Conservation (phyloP, 2,113 vertebrate genomes). For the Triplophysa siluroides region DNA sequence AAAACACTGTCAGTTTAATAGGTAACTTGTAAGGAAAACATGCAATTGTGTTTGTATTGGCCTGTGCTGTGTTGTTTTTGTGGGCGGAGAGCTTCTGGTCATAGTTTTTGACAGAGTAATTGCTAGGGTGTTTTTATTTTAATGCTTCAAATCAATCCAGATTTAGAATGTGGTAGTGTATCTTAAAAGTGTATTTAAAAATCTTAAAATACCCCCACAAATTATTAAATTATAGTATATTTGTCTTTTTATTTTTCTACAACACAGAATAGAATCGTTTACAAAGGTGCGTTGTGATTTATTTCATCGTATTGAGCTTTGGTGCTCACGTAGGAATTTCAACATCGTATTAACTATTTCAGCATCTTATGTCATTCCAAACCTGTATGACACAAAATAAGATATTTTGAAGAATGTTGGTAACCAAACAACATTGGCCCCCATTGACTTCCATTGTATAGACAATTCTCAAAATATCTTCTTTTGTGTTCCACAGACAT, state of each 20-base stretch:
- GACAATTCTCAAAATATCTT: too few relatives aligned
- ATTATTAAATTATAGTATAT: not conserved
- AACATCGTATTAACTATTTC: too few relatives aligned
- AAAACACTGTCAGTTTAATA: not conserved
- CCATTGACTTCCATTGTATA: too few relatives aligned
- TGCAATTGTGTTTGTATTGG: not conserved
- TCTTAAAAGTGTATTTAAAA: not conserved
- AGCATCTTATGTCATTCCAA: too few relatives aligned
- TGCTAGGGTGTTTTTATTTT: slow-evolving; percentile 19
- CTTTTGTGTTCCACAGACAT: too few relatives aligned
- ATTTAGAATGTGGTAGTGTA: slow-evolving; percentile 3
- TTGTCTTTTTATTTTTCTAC: not conserved
- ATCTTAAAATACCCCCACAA: slow-evolving; percentile 5
- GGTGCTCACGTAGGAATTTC: too few relatives aligned
- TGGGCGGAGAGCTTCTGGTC: not conserved
- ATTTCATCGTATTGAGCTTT: too few relatives aligned
- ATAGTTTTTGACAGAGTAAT: not conserved
- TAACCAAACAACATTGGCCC: too few relatives aligned
- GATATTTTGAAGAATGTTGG: too few relatives aligned
- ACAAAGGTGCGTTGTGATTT: too few relatives aligned
- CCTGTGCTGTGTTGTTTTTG: not conserved
- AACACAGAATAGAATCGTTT: too few relatives aligned
- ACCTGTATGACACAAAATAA: too few relatives aligned
- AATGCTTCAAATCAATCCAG: slow-evolving; percentile 14
- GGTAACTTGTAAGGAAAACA: not conserved